Conservation (phyloP, 2,797 vertebrate genomes). For the Lithobates sylvaticus region DNA sequence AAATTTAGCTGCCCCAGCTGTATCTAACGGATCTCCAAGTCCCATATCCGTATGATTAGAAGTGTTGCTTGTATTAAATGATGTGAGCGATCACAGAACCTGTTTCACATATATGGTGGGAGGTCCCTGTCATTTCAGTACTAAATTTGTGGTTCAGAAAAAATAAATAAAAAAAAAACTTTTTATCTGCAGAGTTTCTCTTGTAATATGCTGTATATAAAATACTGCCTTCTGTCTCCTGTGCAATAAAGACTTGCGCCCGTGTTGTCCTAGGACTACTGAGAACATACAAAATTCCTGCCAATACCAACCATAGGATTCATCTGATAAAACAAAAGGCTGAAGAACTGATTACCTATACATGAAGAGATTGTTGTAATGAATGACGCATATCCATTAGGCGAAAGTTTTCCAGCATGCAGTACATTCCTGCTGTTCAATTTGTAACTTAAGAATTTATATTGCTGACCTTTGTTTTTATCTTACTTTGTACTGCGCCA, state of each 20-base stretch:
- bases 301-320: too few relatives aligned
- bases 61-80: background rate
- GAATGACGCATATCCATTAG: too few relatives aligned
- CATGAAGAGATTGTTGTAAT: too few relatives aligned
- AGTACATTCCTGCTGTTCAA: too few relatives aligned
- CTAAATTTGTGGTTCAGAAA: background rate
- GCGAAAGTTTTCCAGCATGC: too few relatives aligned
- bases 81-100: constrained; percentile 15
- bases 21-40: background rate
- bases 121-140: constrained; percentile 22
- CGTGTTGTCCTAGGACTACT: too few relatives aligned
- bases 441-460: too few relatives aligned
- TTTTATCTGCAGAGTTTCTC: background rate
- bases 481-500: too few relatives aligned
- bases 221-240: background rate
- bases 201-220: background rate
- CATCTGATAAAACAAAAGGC: too few relatives aligned
- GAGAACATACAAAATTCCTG: too few relatives aligned
- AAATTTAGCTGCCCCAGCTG: background rate
- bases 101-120: constrained; percentile 17
- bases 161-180: constrained; percentile 35
- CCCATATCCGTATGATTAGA: background rate
- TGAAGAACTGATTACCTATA: too few relatives aligned
- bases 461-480: too few relatives aligned
- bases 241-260: background rate